Percentiles rank a stretch among this genome's conserved stretches.
Evolutionary conservation across 92 coral and sea anemone genomes (phyloP).

Genomic region (Paramuricea clavata): DNA sequence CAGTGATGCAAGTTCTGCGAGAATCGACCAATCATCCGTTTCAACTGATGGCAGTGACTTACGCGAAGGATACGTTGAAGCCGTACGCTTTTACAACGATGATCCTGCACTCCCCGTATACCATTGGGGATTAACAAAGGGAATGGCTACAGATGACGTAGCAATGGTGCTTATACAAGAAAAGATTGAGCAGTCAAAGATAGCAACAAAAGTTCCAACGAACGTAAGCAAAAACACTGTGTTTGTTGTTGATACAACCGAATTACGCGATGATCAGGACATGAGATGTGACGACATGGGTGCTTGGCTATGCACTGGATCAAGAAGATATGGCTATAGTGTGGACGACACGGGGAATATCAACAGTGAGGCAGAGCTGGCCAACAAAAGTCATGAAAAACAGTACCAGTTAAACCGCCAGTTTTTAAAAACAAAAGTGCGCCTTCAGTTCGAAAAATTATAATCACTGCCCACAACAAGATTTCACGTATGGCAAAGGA

Average conservation of each 20-base stretch:
- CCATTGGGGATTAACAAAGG: conserved; percentile 65
- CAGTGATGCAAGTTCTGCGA: background rate
- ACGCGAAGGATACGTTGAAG: conserved; percentile 49
- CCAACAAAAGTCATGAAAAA: conserved; percentile 17
- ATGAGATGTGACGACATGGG: conserved; percentile 59
- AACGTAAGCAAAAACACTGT: conserved; percentile 59
- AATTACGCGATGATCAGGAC: conserved; percentile 33
- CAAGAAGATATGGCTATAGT: conserved; percentile 42
- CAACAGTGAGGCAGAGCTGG: conserved; percentile 14
- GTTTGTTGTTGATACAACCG: conserved; percentile 64
- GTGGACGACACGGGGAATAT: conserved; percentile 43
- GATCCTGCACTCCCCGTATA: conserved; percentile 67
- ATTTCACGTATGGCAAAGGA: conserved; percentile 43
- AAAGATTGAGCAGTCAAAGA: conserved; percentile 23
- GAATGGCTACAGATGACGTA: conserved; percentile 58
- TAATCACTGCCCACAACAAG: conserved; percentile 39
- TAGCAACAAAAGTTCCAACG: conserved; percentile 58
- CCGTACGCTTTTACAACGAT: conserved; percentile 24
- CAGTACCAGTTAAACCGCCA: conserved; percentile 55
- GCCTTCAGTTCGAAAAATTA: conserved; percentile 62
- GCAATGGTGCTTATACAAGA: conserved; percentile 49
- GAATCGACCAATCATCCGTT: background rate
- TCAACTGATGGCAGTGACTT: conserved; percentile 31
- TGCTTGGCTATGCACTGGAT: conserved; percentile 70
- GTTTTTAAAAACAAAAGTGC: conserved; percentile 58